Conservation (phyloP, 2,113 vertebrate genomes). For the Bubo blakistoni region DNA sequence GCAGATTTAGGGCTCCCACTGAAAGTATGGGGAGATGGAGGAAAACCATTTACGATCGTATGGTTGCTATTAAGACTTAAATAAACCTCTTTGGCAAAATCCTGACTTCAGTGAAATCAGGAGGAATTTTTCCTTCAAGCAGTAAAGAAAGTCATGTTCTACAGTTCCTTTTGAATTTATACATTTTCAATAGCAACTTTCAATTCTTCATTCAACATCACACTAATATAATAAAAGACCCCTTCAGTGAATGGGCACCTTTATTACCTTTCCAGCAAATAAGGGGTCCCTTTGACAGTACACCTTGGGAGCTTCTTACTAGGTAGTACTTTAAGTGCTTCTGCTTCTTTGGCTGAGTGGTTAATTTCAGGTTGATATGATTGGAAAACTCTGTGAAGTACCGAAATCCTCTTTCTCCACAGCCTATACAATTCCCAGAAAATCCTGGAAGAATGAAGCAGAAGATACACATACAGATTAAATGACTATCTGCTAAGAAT, state of each 20-base stretch:
- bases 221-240: neutral
- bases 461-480: neutral
- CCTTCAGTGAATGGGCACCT: neutral
- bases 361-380: slow-evolving; percentile 98
- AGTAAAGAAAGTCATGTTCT: neutral
- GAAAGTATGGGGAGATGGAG: neutral
- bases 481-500: neutral
- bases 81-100: neutral
- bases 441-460: slow-evolving; percentile 81
- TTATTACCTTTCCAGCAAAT: slow-evolving; percentile 97
- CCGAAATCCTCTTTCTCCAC: slow-evolving; percentile 96
- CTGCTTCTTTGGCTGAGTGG: slow-evolving; percentile 99
- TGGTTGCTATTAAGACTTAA: neutral
- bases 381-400: slow-evolving; percentile 99
- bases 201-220: neutral
- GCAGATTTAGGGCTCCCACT: neutral
- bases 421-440: slow-evolving; percentile 97
- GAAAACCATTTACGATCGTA: neutral
- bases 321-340: slow-evolving; percentile 99
- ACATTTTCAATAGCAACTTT: neutral
- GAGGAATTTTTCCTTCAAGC: neutral
- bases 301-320: slow-evolving; percentile 92
- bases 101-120: neutral
- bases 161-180: neutral
- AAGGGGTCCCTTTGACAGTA: slow-evolving; percentile 91